phyloP scores from a whole-genome alignment of 2,797 vertebrate genomes.

The Hoplostethus mediterraneus region DNA sequence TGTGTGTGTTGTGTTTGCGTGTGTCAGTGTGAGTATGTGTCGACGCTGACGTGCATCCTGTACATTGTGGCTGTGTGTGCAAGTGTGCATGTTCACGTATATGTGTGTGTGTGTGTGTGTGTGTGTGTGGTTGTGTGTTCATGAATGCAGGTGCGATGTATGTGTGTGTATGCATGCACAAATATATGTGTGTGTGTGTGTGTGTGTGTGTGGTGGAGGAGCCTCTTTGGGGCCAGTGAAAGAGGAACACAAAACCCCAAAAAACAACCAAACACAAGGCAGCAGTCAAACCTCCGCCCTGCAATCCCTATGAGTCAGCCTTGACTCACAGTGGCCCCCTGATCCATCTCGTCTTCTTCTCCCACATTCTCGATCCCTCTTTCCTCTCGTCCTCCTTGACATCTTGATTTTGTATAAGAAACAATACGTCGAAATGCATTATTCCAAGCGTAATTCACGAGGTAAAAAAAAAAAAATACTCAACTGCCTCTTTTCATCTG shows the following conservation, averaged over 20 bases:
- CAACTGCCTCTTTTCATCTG: conserved; percentile 2
- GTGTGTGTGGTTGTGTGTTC: conserved; percentile 31
- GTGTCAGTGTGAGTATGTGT: conserved; percentile 22
- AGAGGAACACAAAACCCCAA: conserved; percentile 59
- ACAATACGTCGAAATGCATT: conserved; percentile 30
- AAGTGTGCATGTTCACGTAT: conserved; percentile 2
- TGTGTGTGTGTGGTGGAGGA: conserved; percentile 28
- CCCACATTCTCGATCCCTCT: conserved; percentile 43
- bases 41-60: neutral
- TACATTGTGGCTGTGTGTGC: no score
- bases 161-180: conserved; percentile 15
- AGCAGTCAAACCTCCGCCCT: conserved; percentile 70
- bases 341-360: conserved; percentile 44
- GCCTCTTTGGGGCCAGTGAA: conserved; percentile 43
- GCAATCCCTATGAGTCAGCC: conserved; percentile 70
- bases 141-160: neutral
- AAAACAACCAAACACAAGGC: conserved; percentile 65
- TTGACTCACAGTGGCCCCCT: conserved; percentile 55
- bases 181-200: conserved; percentile 1
- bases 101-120: conserved; percentile 15
- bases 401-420: conserved; percentile 36
- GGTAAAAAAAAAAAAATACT: neutral
- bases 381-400: conserved; percentile 33
- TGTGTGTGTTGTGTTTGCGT: conserved; percentile 37
- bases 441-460: neutral